A percentile compares a stretch with the other conserved stretches of the same genome.
phyloP scores from a whole-genome alignment of 1,140 invertebrate species.

The Drosophila varians region DNA sequence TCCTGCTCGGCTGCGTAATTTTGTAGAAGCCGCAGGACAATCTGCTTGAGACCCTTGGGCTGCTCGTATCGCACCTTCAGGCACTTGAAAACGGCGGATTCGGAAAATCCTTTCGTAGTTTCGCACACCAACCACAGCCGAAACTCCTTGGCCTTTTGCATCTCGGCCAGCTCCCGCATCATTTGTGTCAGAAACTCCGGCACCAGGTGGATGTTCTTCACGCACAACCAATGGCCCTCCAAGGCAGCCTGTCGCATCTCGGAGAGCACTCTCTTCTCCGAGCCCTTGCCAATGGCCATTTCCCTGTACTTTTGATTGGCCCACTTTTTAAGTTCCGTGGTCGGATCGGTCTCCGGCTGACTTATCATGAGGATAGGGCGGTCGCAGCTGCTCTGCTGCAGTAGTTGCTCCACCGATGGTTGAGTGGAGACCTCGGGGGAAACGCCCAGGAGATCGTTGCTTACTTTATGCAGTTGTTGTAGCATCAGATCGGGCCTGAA shows the following conservation, averaged over 20 bases:
- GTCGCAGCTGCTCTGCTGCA: conserved; percentile 75
- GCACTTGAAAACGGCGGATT: conserved; percentile 68
- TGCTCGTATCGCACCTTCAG: conserved; percentile 95
- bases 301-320: conserved; percentile 85
- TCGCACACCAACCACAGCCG: conserved; percentile 90
- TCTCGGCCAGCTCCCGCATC: conserved; percentile 88
- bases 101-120: conserved; percentile 69
- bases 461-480: conserved; percentile 89
- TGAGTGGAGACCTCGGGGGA: conserved; percentile 63
- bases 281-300: conserved; percentile 78
- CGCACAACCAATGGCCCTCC: conserved; percentile 78
- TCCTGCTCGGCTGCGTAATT: conserved; percentile 68
- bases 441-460: conserved; percentile 88
- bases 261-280: conserved; percentile 50
- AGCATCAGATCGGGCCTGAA: conserved; percentile 92
- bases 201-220: conserved; percentile 96
- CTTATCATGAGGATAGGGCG: conserved; percentile 92
- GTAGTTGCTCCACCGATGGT: conserved; percentile 69
- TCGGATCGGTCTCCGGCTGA: conserved; percentile 92
- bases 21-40: conserved; percentile 84
- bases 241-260: conserved; percentile 59
- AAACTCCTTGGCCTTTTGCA: conserved; percentile 87
- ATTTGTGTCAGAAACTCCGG: conserved; percentile 90
- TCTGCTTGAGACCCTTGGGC: conserved; percentile 87
- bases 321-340: conserved; percentile 87